phyloP scores from a whole-genome alignment of 2,113 vertebrate genomes.

The Carollia perspicillata region DNA sequence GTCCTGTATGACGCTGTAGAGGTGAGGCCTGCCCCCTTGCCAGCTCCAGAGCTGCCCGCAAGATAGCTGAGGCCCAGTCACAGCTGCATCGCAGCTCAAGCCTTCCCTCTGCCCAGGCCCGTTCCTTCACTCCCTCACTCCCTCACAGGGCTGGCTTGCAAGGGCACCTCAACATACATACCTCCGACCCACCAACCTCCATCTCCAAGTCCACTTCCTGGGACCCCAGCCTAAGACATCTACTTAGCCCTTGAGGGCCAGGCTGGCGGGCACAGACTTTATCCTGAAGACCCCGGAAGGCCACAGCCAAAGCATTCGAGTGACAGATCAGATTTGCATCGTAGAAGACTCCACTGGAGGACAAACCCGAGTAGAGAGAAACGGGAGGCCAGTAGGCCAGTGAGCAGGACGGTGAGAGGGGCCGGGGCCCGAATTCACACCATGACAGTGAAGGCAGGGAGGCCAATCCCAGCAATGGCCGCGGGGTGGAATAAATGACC shows the following conservation, averaged over 20 bases:
- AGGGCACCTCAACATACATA: background rate
- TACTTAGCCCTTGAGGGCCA: background rate
- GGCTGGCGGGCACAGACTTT: background rate
- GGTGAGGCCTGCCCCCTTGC: too few species aligned
- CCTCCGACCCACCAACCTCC: background rate
- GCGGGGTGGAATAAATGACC: slow-evolving; percentile 39
- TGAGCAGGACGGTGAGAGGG: background rate
- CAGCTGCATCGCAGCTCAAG: background rate
- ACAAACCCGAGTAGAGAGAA: background rate
- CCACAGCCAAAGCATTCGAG: background rate
- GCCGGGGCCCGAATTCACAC: background rate
- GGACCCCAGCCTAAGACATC: background rate
- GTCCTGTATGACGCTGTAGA: background rate
- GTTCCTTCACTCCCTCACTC: background rate
- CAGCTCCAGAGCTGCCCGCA: background rate
- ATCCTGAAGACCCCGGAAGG: background rate
- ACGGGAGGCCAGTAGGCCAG: background rate
- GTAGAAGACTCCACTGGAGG: background rate
- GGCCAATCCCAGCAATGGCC: background rate
- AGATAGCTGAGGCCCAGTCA: background rate
- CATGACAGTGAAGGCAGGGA: background rate
- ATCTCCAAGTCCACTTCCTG: background rate
- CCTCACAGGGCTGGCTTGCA: background rate
- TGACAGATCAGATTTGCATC: background rate
- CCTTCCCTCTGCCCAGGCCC: background rate